Base-by-base conservation (phyloP, 1,140 invertebrate species). In the Neodiprion lecontei region DNA sequence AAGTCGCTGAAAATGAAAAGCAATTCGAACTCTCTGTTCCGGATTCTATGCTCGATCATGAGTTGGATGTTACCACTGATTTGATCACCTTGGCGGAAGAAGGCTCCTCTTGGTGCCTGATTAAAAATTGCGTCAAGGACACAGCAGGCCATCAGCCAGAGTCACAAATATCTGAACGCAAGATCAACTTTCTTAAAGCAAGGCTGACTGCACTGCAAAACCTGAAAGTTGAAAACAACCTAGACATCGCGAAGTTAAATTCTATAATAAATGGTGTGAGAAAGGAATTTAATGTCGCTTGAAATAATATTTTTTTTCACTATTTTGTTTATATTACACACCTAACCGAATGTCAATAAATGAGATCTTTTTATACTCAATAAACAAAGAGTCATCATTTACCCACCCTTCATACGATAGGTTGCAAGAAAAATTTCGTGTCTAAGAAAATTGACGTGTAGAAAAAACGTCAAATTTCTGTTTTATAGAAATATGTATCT, bases 21-120 rank as follows among this genome's bases (percentile, higher is more conserved):
- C 48, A 72, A 5, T 47, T 86, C 7, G 80, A 86, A 72, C 65
- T 88, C 21, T 73, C 73, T 14, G 48, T 87, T 8, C 71, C 71
- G 7, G 74, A 77, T 66, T 72, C 79, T 48, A 75, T 70, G 28
- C 2, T 75, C 28, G 11, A 70, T 67, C 12, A 65, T 7, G 7
- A 66, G 10, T 70, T 72, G 4, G 48, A 74, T 17, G 67, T 84
- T 7, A 53, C 28, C 9, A 75, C 84, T 17, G 83, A 88, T 79
- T 76, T 85, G 8, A 80, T 88, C 7, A 78, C 83, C 17, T 72
- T 84, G 4, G 80, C 76, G 28, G 74, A 78, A 0, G 65, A 83
- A 48, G 67, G 74, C 0, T 72, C 77, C 21, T 76, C 84, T 48
- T 88, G 85, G 86, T 87, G 82, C 40, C 69, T 88, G 1, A 81